Percentiles rank a stretch among this genome's conserved stretches.
phyloP scores from a whole-genome alignment of 2,888 invertebrate species.

The Drosophila formosana region DNA sequence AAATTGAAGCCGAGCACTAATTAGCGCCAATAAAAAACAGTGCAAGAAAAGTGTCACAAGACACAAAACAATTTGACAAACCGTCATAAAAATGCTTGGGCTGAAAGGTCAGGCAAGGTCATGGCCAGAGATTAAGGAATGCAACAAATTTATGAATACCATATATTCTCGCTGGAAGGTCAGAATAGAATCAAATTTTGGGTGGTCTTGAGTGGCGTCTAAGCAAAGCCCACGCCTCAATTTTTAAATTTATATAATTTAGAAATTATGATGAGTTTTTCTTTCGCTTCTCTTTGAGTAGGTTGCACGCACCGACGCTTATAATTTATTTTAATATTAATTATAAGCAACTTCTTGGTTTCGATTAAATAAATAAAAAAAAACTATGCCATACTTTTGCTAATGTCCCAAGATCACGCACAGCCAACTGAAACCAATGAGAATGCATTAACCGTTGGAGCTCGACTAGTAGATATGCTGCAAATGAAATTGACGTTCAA shows the following conservation, averaged over 20 bases:
- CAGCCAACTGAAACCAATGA: slow-evolving; percentile 20
- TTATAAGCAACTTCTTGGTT: slow-evolving; percentile 56
- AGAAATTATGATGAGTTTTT: slow-evolving; percentile 9
- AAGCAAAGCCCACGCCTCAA: slow-evolving; percentile 31
- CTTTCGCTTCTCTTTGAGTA: background rate
- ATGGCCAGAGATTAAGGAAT: slow-evolving; percentile 46
- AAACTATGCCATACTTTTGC: slow-evolving; percentile 34
- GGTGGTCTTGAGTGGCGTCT: background rate
- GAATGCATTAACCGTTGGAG: background rate
- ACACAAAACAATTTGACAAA: slow-evolving; percentile 23
- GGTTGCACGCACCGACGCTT: slow-evolving; percentile 41
- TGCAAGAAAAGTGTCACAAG: slow-evolving; percentile 62
- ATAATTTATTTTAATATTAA: slow-evolving; percentile 71
- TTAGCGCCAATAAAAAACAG: slow-evolving; percentile 72
- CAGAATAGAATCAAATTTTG: slow-evolving; percentile 12
- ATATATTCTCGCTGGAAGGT: slow-evolving; percentile 13
- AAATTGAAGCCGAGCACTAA: slow-evolving; percentile 51
- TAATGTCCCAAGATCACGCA: slow-evolving; percentile 63
- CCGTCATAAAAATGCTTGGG: slow-evolving; percentile 21
- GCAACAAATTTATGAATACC: slow-evolving; percentile 5
- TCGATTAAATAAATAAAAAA: slow-evolving; percentile 40
- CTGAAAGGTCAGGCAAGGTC: slow-evolving; percentile 71
- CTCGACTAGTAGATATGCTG: slow-evolving; percentile 8
- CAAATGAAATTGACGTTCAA: background rate
- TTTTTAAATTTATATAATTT: slow-evolving; percentile 44